Evolutionary conservation across 2,888 invertebrate genomes (phyloP).

Genomic region (Cataglyphis altisquamis): DNA sequence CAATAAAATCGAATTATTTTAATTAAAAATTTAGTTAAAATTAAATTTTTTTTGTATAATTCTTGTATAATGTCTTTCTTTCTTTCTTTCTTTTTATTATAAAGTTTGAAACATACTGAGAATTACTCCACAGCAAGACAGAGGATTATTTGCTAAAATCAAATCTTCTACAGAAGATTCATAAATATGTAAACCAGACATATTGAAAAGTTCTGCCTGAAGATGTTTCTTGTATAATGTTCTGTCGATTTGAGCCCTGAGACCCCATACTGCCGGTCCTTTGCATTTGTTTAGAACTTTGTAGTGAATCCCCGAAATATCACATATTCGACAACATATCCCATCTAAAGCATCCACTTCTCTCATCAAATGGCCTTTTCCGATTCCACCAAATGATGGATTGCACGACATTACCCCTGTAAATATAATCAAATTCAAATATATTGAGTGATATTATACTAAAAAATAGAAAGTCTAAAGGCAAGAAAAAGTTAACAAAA

Average conservation of each 20-base stretch:
- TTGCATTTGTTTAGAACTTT: slow-evolving; percentile 93
- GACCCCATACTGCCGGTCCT: slow-evolving; percentile 96
- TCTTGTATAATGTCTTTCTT: background rate
- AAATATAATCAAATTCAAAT: slow-evolving; percentile 60
- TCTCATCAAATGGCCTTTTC: slow-evolving; percentile 95
- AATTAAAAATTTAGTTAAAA: background rate
- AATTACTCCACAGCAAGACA: slow-evolving; percentile 87
- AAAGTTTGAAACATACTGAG: slow-evolving; percentile 83
- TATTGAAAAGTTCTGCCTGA: slow-evolving; percentile 90
- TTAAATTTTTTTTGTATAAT: background rate
- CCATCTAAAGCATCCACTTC: slow-evolving; percentile 97
- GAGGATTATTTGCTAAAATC: slow-evolving; percentile 86
- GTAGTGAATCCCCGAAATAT: slow-evolving; percentile 93
- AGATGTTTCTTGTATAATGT: slow-evolving; percentile 92
- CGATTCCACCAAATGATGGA: slow-evolving; percentile 97
- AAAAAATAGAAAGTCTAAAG: background rate
- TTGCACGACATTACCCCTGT: slow-evolving; percentile 97
- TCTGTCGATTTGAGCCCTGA: slow-evolving; percentile 95
- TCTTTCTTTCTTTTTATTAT: background rate
- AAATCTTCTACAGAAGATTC: slow-evolving; percentile 94
- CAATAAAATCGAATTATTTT: background rate
- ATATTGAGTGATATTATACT: background rate
- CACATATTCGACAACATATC: slow-evolving; percentile 93
- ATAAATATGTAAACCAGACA: slow-evolving; percentile 89
- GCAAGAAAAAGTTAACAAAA: background rate